Evolutionary conservation across 2,113 vertebrate species (phyloP), one percentile per base, ranked within the genome.

Genomic region (Nothobranchius furzeri): DNA sequence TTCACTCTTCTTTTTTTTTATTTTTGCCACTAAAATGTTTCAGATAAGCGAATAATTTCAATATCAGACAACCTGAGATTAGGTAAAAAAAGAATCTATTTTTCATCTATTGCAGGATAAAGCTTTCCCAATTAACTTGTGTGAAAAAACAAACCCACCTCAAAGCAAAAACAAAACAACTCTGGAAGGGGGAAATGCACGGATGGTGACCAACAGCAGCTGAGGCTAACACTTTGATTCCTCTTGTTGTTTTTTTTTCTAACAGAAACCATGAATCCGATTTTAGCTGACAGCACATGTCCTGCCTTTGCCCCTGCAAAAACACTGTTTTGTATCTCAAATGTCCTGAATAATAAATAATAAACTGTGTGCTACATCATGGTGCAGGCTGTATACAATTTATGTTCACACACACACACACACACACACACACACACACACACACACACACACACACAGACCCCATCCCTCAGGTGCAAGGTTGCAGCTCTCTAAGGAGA

Each of bases 291-390:
- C 30, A 30, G 30, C 30, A 7, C 9, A 6, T 9, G 37, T 8
- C 37, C 37, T 40, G 61, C 30, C 30, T 3, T 62, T 48, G 53
- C 57, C 81, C 61, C 79, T 71, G 67, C 78, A 64, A 76, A 72
- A 62, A 61, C 49, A 40, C 70, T 82, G 75, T 85, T 70, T 87
- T 85, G 78, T 83, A 80, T 81, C 71, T 78, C 56, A 66, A 64
- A 81, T 57, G 51, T 57, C 60, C 66, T 76, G 60, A 83, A 74
- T 73, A 89, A 85, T 88, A 89, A 90, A 90, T 36, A 66, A 72
- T 36, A 66, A 72, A 35, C 3, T 30, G 59, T 67, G 70, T 68
- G 61, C 66, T 57, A 49, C 14, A 37, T 14, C 2, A 3, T 60
- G 59, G 42, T 12, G 35, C 65, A 35, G 50, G 53, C 62, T 64